Conservation (phyloP, 2,113 vertebrate species). For the Proteles cristata region DNA sequence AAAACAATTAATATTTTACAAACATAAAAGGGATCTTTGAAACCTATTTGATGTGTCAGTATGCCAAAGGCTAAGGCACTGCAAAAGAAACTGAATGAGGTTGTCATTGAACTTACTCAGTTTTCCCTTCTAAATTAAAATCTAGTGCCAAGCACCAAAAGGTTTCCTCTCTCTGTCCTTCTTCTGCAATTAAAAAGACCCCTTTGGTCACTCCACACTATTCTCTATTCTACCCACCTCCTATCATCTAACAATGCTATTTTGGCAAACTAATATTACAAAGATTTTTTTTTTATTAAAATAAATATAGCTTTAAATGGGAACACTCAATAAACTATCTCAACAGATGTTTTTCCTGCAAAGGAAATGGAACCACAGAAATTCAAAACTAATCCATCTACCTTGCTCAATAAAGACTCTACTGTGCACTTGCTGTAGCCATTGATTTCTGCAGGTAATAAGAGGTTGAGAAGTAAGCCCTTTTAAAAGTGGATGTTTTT, state of each 20-base stretch:
- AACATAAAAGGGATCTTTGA: conserved; percentile 57
- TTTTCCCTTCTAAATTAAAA: conserved; percentile 69
- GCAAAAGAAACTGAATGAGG: conserved; percentile 8
- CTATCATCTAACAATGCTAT: neutral
- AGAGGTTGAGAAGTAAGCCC: conserved; percentile 1
- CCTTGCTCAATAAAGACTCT: conserved; percentile 38
- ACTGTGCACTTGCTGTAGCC: neutral
- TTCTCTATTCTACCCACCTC: conserved; percentile 6
- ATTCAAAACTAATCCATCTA: conserved; percentile 34
- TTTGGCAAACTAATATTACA: conserved; percentile 55
- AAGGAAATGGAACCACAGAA: conserved; percentile 53
- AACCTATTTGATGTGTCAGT: conserved; percentile 28
- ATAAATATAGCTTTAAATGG: conserved; percentile 65
- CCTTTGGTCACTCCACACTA: neutral
- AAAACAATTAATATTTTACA: conserved; percentile 56
- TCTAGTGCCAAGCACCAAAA: conserved; percentile 39
- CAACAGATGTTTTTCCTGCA: conserved; percentile 45
- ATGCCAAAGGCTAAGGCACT: neutral
- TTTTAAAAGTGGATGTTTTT: neutral
- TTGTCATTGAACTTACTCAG: conserved; percentile 12
- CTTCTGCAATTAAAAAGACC: conserved; percentile 54
- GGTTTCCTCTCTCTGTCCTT: neutral
- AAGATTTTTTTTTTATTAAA: conserved; percentile 54
- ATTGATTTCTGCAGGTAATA: conserved; percentile 39
- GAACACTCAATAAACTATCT: conserved; percentile 58